Percentiles rank a stretch among this genome's conserved stretches.
Evolutionary conservation across 2,797 vertebrate species (phyloP).

Genomic region (Sebastes itinus): DNA sequence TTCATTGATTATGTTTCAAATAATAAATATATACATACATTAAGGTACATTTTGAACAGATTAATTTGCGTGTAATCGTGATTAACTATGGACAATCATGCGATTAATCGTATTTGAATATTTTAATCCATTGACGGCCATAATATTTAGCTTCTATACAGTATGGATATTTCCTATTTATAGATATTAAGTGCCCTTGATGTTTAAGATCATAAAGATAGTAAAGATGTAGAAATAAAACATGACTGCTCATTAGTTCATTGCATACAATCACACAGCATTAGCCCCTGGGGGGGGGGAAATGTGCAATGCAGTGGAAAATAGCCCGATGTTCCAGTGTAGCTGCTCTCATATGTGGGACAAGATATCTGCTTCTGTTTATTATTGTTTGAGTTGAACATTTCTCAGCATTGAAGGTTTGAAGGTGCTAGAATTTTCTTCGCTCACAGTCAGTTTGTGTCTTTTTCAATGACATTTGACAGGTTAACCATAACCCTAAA

Average conservation of each 20-base stretch:
- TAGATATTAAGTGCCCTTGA: background rate
- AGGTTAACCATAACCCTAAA: background rate
- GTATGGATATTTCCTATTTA: background rate
- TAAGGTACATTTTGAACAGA: too few species aligned
- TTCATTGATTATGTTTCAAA: too few species aligned
- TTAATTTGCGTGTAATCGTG: too few species aligned
- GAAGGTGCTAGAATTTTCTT: background rate
- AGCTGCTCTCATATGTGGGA: slow-evolving; percentile 8
- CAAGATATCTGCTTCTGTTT: background rate
- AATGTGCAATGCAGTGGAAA: slow-evolving; percentile 5
- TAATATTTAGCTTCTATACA: background rate
- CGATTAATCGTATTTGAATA: too few species aligned
- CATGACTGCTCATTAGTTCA: slow-evolving; percentile 40
- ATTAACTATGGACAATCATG: too few species aligned
- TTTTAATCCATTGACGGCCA: too few species aligned
- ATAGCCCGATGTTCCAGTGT: slow-evolving; percentile 19
- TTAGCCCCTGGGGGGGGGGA: slow-evolving; percentile 6
- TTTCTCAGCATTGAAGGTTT: background rate
- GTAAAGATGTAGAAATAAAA: slow-evolving; percentile 36
- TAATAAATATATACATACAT: too few species aligned
- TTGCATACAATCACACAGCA: background rate
- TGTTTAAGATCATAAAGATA: background rate
- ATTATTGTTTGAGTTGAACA: background rate
- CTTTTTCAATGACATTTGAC: slow-evolving; percentile 1
- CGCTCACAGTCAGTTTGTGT: background rate